Evolutionary conservation across 2,888 invertebrate genomes (phyloP).

Genomic region (Machimus rusticus): DNA sequence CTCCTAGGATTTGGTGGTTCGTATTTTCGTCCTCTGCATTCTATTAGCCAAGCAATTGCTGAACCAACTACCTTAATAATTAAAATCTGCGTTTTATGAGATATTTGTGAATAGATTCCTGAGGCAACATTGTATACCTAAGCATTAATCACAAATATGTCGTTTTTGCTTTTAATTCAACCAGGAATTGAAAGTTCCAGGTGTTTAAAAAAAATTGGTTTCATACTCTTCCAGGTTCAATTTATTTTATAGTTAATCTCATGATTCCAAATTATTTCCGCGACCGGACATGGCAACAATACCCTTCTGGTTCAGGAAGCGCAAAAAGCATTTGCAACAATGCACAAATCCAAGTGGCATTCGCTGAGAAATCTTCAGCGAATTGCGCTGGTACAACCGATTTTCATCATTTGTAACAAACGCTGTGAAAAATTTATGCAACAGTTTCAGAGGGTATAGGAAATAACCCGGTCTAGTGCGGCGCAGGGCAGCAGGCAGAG

Average conservation of each 20-base stretch:
- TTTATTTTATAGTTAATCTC: background rate
- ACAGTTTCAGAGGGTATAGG: slow-evolving; percentile 4
- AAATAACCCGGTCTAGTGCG: background rate
- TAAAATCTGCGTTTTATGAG: too few species aligned
- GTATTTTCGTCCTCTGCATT: too few species aligned
- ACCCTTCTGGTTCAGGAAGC: background rate
- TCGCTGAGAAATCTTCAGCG: slow-evolving; percentile 12
- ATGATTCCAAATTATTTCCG: background rate
- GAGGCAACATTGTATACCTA: too few species aligned
- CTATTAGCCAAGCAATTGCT: too few species aligned
- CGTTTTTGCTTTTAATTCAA: too few species aligned
- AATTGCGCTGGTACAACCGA: background rate
- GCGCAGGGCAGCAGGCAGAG: background rate
- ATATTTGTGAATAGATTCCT: too few species aligned
- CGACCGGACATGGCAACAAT: background rate
- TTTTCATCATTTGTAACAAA: slow-evolving; percentile 18
- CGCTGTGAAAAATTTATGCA: slow-evolving; percentile 25
- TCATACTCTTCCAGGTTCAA: background rate
- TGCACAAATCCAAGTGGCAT: background rate
- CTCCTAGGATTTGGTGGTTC: too few species aligned
- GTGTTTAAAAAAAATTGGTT: background rate
- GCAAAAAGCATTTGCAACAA: background rate
- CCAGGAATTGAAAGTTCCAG: background rate
- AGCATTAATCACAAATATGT: too few species aligned
- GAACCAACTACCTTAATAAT: too few species aligned